These are phyloP conservation scores for Accipiter virgatus DNA, from an alignment of 2,113 vertebrate genomes.

Conservation along the genomic window DNA sequence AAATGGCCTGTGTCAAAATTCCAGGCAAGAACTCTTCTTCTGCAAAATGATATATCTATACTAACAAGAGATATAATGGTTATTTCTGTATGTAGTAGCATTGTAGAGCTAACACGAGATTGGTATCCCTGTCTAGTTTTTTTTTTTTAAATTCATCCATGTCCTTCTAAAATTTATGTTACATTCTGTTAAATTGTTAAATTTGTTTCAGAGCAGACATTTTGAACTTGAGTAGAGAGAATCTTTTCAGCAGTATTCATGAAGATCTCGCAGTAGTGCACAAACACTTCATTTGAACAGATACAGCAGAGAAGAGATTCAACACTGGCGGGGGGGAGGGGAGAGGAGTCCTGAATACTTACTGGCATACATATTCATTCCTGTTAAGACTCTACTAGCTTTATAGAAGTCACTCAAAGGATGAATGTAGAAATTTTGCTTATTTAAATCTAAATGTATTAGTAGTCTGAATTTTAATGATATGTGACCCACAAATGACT, in stretches of 20 bases:
- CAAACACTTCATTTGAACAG: not conserved
- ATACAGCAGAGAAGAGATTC: not conserved
- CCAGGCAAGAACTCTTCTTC: not conserved
- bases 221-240: not conserved
- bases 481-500: not conserved
- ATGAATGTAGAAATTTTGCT: not conserved
- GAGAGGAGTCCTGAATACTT: not conserved
- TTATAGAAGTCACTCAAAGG: not conserved
- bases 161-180: not conserved
- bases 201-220: not conserved
- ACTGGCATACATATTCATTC: not conserved
- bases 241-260: not conserved
- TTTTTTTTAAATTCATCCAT: not conserved
- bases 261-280: not conserved
- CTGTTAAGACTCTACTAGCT: not conserved
- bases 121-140: not conserved
- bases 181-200: not conserved
- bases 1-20: not conserved
- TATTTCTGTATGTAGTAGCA: not conserved
- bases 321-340: fast-evolving
- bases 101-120: not conserved
- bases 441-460: not conserved
- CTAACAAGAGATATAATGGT: not conserved
- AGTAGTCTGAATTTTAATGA: not conserved
- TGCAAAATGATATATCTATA: not conserved